A percentile compares a stretch with the other conserved stretches of the same genome.
These are phyloP conservation scores for Percina caprodes DNA, from an alignment of 2,113 vertebrate genomes.

Conservation along the genomic window DNA sequence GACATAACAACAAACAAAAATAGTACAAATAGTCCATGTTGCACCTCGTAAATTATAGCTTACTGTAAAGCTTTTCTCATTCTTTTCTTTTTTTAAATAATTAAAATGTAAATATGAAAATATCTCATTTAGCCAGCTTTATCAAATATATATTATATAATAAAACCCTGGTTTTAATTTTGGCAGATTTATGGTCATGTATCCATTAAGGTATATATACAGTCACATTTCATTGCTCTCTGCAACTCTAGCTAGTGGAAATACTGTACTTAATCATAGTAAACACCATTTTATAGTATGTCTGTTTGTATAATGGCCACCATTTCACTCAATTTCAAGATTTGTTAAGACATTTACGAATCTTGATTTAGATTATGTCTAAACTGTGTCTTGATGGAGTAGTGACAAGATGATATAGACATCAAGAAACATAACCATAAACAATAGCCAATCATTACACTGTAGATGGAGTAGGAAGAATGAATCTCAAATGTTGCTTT, in stretches of 20 bases:
- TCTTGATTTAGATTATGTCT: background rate
- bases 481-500: background rate
- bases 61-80: background rate
- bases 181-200: background rate
- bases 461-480: background rate
- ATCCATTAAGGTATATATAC: background rate
- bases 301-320: background rate
- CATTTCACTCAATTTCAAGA: background rate
- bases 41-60: background rate
- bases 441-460: background rate
- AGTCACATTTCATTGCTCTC: background rate
- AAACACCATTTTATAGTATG: background rate
- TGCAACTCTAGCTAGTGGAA: background rate
- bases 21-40: background rate
- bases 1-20: too few relatives aligned
- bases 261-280: background rate
- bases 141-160: background rate
- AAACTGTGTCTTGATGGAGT: background rate
- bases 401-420: background rate
- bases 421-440: background rate
- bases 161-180: background rate
- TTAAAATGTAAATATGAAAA: conserved; percentile 8
- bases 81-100: background rate
- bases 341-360: background rate
- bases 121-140: background rate